Percentiles rank a stretch among this genome's conserved stretches.
Evolutionary conservation across 2,888 invertebrate species (phyloP).

Genomic region (Cosmorhoe ocellata): DNA sequence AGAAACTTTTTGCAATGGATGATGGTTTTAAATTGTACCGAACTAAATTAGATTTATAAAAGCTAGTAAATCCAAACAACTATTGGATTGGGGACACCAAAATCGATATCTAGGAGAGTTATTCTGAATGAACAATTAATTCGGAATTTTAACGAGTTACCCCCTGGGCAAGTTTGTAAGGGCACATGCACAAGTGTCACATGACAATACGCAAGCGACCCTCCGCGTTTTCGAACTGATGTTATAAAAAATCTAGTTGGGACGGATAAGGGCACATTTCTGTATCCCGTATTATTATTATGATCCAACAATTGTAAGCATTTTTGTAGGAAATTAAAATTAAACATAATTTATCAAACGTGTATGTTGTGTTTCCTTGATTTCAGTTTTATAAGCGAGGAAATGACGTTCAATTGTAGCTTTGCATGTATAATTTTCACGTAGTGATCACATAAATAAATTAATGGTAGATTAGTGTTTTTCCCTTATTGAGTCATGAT

Average conservation of each 20-base stretch:
- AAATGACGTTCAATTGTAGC: too few species aligned
- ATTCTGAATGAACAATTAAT: conserved; percentile 66
- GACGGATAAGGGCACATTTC: conserved; percentile 44
- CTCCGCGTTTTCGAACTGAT: conserved; percentile 67
- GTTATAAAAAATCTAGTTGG: conserved; percentile 66
- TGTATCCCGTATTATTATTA: conserved; percentile 21
- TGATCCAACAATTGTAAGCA: background rate
- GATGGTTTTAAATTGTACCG: too few species aligned
- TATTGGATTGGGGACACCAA: conserved; percentile 14
- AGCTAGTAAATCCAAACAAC: conserved; percentile 1
- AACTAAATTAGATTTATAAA: too few species aligned
- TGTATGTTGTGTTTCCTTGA: too few species aligned
- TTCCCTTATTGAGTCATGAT: conserved; percentile 18
- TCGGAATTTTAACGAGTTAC: conserved; percentile 66
- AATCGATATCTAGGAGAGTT: conserved; percentile 37
- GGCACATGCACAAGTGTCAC: conserved; percentile 79
- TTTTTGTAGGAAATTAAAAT: conserved; percentile 2
- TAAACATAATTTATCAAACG: too few species aligned
- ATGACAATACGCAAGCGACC: conserved; percentile 77
- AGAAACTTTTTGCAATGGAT: too few species aligned
- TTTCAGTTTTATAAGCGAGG: too few species aligned
- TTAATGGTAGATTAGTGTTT: background rate
- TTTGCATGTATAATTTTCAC: too few species aligned
- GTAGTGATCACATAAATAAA: too few species aligned
- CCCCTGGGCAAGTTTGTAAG: conserved; percentile 65